A percentile compares a stretch with the other conserved stretches of the same genome.
phyloP scores from a whole-genome alignment of 2,888 invertebrate genomes.

The Heliconius ethilla region DNA sequence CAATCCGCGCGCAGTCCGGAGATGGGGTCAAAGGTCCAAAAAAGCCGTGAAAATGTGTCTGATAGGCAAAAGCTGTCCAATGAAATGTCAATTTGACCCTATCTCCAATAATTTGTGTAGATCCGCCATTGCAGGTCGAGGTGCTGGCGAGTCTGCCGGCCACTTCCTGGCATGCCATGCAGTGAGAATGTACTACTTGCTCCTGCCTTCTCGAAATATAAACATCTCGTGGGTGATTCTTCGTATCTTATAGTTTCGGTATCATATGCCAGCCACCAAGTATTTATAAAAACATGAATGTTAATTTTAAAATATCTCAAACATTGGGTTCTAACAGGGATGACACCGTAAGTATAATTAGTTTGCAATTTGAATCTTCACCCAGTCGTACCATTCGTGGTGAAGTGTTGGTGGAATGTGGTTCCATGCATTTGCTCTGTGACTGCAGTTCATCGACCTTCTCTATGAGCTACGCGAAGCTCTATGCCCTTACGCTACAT shows the following conservation, averaged over 20 bases:
- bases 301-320: not conserved
- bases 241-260: slow-evolving; percentile 46
- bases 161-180: slow-evolving; percentile 62
- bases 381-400: slow-evolving; percentile 37
- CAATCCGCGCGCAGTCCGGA: slow-evolving; percentile 45
- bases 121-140: slow-evolving; percentile 42
- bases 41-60: slow-evolving; percentile 22
- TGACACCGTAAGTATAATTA: slow-evolving; percentile 28
- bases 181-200: slow-evolving; percentile 51
- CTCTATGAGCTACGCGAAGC: slow-evolving; percentile 70
- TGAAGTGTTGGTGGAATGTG: slow-evolving; percentile 47
- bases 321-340: slow-evolving; percentile 12
- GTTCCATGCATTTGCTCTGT: slow-evolving; percentile 64
- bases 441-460: slow-evolving; percentile 69
- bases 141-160: slow-evolving; percentile 43
- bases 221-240: slow-evolving; percentile 48
- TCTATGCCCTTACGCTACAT: slow-evolving; percentile 59
- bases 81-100: slow-evolving; percentile 36
- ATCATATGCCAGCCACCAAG: slow-evolving; percentile 11
- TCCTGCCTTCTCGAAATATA: slow-evolving; percentile 69
- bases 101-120: slow-evolving; percentile 33
- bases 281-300: not conserved
- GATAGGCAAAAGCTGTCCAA: slow-evolving; percentile 18
- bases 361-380: slow-evolving; percentile 22
- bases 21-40: slow-evolving; percentile 42